Conservation (phyloP, 2,888 invertebrate species). For the Diarsia mendica region DNA sequence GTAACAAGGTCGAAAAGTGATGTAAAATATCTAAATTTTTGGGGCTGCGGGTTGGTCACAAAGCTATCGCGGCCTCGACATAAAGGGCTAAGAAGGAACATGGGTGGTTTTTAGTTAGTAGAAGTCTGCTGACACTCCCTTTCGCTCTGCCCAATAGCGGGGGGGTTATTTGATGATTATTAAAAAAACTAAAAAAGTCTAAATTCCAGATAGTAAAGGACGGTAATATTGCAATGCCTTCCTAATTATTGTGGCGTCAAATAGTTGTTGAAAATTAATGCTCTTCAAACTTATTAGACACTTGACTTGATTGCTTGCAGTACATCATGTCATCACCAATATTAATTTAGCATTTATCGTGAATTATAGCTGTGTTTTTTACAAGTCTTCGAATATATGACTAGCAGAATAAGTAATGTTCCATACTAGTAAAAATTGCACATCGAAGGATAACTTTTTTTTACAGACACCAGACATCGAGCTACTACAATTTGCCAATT, state of each 20-base stretch:
- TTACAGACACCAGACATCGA: too few relatives aligned
- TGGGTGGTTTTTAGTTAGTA: too few relatives aligned
- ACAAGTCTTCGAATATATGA: not conserved
- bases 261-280: conserved; percentile 25
- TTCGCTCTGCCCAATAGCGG: too few relatives aligned
- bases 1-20: not conserved
- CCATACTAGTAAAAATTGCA: not conserved
- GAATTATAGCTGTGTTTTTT: conserved; percentile 4
- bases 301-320: conserved; percentile 8
- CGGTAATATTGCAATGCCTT: not conserved
- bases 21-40: not conserved
- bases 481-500: too few relatives aligned
- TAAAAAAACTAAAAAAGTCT: too few relatives aligned
- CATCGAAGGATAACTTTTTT: not conserved
- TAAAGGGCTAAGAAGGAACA: too few relatives aligned
- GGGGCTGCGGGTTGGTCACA: too few relatives aligned
- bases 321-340: conserved; percentile 25
- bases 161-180: too few relatives aligned
- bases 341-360: conserved; percentile 19
- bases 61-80: too few relatives aligned
- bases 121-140: too few relatives aligned
- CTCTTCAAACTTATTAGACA: conserved; percentile 7
- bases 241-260: conserved; percentile 3
- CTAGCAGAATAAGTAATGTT: not conserved
- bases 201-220: not conserved